Percentiles rank a stretch among this genome's conserved stretches.
Conservation (phyloP, 2,797 vertebrate genomes). For the Falco concolor region DNA sequence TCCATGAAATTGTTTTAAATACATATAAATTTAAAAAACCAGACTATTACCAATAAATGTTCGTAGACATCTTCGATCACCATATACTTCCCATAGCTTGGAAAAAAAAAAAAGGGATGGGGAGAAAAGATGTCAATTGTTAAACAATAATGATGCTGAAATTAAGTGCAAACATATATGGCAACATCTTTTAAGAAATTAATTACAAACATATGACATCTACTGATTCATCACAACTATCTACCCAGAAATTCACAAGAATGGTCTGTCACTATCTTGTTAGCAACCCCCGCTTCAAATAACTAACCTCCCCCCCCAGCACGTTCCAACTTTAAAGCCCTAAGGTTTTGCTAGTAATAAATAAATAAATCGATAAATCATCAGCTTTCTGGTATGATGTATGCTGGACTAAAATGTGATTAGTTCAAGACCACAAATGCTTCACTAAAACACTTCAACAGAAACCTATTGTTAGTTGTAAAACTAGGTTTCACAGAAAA, state of each 20-base stretch:
- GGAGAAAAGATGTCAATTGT: neutral
- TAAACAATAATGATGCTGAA: neutral
- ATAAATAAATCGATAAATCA: neutral
- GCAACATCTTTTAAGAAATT: neutral
- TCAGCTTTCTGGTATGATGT: neutral
- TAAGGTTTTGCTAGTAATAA: neutral
- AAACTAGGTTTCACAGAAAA: neutral
- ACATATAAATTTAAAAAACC: neutral
- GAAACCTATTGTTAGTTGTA: neutral
- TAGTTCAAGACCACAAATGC: neutral
- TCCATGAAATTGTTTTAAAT: neutral
- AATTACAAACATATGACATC: neutral
- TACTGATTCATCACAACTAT: neutral
- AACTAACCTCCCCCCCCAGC: neutral
- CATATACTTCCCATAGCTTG: conserved; percentile 96
- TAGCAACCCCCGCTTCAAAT: neutral
- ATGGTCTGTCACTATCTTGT: neutral
- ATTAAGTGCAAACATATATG: neutral
- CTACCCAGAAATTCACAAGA: neutral
- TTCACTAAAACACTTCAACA: neutral
- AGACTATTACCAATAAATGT: conserved; percentile 90
- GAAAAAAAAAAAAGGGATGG: neutral
- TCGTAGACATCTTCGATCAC: conserved; percentile 88
- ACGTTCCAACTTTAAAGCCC: neutral
- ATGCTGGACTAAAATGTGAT: neutral